phyloP scores from a whole-genome alignment of 2,888 invertebrate genomes.

The Actias luna region DNA sequence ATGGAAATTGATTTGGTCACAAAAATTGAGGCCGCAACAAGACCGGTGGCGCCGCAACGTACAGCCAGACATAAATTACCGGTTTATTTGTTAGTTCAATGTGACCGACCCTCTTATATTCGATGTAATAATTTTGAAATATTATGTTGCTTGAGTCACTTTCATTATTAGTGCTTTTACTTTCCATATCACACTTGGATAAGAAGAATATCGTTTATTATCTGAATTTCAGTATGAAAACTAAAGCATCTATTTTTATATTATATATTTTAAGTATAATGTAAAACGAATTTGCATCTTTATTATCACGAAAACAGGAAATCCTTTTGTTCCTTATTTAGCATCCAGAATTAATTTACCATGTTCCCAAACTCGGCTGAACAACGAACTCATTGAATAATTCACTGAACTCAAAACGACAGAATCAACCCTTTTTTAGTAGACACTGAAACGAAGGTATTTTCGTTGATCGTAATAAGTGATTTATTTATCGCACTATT shows the following conservation, averaged over 20 bases:
- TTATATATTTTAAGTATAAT: no score
- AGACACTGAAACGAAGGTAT: neutral
- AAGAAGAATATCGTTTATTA: neutral
- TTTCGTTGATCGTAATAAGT: neutral
- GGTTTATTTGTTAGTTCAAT: conserved; percentile 27
- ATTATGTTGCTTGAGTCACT: conserved; percentile 27
- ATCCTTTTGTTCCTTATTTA: neutral
- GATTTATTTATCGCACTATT: neutral
- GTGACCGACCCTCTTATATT: conserved; percentile 52
- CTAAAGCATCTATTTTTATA: no score
- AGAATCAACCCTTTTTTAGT: neutral
- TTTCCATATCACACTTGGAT: neutral
- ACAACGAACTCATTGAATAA: no score
- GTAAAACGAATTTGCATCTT: neutral
- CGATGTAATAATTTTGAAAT: conserved; percentile 43
- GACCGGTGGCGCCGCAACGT: conserved; percentile 60
- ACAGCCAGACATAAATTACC: conserved; percentile 67
- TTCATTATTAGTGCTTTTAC: neutral
- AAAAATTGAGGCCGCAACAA: conserved; percentile 71
- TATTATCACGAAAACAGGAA: neutral
- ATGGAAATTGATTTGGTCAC: conserved; percentile 75
- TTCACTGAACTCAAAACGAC: neutral
- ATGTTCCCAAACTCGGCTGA: no score
- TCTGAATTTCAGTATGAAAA: neutral
- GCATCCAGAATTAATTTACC: neutral